These are phyloP conservation scores for Oreochromis tanganicae DNA, from an alignment of 2,113 vertebrate species.

Conservation along the genomic window DNA sequence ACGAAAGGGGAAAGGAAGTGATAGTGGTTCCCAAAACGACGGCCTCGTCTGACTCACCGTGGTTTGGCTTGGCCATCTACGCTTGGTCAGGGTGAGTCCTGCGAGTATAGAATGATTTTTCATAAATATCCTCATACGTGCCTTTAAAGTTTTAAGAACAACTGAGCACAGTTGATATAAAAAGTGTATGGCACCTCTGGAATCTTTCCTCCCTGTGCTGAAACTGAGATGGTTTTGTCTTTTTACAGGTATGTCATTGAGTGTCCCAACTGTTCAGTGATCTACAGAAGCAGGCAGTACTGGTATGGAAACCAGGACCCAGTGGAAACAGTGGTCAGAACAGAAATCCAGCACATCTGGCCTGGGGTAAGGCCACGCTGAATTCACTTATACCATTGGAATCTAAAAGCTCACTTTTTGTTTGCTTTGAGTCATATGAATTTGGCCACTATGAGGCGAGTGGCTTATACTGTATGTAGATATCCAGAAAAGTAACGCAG, in stretches of 20 bases:
- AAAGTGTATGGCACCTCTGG: background rate
- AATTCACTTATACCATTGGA: background rate
- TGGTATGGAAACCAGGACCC: conserved; percentile 99
- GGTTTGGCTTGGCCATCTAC: conserved; percentile 96
- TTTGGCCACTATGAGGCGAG: background rate
- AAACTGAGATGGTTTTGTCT: background rate
- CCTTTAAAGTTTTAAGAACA: background rate
- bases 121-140: background rate
- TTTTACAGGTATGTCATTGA: conserved; percentile 90
- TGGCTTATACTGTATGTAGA: background rate
- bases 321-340: conserved; percentile 97
- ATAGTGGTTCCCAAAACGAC: conserved; percentile 97
- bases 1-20: conserved; percentile 93
- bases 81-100: conserved; percentile 96
- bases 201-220: background rate
- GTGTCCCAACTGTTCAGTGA: conserved; percentile 92
- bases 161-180: background rate
- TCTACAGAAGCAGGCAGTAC: conserved; percentile 96
- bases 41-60: conserved; percentile 97
- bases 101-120: background rate
- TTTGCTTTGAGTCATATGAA: background rate
- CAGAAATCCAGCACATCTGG: conserved; percentile 98
- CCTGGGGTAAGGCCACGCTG: conserved; percentile 81
- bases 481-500: background rate
- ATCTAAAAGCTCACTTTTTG: background rate